These are phyloP conservation scores for Lycophotia porphyrea DNA, from an alignment of 2,888 invertebrate genomes.

Conservation along the genomic window DNA sequence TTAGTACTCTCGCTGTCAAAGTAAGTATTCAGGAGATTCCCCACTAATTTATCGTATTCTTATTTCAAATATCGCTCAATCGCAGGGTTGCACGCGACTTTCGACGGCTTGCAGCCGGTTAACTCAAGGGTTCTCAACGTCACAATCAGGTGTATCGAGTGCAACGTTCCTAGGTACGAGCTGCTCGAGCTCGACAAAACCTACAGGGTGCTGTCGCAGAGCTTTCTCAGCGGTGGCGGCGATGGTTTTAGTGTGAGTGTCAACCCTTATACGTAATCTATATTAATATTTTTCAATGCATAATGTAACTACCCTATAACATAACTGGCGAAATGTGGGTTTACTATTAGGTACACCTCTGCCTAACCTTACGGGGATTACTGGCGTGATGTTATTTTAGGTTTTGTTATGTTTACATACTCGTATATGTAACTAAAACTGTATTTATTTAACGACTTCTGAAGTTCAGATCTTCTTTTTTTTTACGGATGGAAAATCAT, in stretches of 20 bases:
- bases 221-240: slow-evolving; percentile 92
- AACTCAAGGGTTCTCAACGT: slow-evolving; percentile 90
- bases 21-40: not conserved
- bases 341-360: too few relatives aligned
- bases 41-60: slow-evolving; percentile 4
- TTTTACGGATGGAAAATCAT: too few relatives aligned
- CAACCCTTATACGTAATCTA: not conserved
- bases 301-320: too few relatives aligned
- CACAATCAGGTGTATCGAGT: slow-evolving; percentile 91
- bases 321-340: too few relatives aligned
- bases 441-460: not conserved
- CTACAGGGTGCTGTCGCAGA: slow-evolving; percentile 91
- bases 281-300: not conserved
- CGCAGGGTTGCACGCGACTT: slow-evolving; percentile 87
- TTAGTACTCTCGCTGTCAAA: not conserved
- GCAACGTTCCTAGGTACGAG: slow-evolving; percentile 91
- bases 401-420: too few relatives aligned
- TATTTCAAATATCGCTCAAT: slow-evolving; percentile 31
- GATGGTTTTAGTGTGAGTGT: slow-evolving; percentile 91
- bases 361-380: too few relatives aligned
- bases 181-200: slow-evolving; percentile 88
- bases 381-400: too few relatives aligned
- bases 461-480: too few relatives aligned
- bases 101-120: slow-evolving; percentile 90
- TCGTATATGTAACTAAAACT: not conserved